These are phyloP conservation scores for Drosophila mimica DNA, from an alignment of 2,888 invertebrate genomes.

Conservation along the genomic window DNA sequence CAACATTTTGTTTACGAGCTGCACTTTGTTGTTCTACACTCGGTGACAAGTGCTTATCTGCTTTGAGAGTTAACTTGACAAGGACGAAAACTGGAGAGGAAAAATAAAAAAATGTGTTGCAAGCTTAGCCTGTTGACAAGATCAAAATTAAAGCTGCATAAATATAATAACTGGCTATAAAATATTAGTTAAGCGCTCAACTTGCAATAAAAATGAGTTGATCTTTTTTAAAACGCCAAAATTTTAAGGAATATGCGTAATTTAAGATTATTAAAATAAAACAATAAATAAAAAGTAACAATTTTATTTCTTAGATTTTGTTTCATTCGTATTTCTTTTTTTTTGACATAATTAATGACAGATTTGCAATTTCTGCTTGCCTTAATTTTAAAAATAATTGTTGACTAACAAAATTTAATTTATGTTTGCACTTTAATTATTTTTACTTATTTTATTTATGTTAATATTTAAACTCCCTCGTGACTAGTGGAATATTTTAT, in stretches of 20 bases:
- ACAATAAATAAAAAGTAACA: too few relatives aligned
- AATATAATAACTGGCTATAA: neutral
- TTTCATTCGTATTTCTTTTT: neutral
- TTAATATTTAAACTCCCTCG: neutral
- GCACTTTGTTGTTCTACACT: slow-evolving; percentile 69
- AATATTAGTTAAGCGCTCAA: rapidly evolving
- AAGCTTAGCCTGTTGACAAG: neutral
- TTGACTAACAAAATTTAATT: too few relatives aligned
- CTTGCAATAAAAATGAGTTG: neutral
- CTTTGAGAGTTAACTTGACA: slow-evolving; percentile 10
- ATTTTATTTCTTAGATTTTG: neutral
- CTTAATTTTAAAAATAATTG: too few relatives aligned
- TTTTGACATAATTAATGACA: neutral
- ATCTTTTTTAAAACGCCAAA: neutral
- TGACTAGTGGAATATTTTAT: neutral
- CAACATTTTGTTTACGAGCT: slow-evolving; percentile 75
- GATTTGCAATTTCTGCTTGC: neutral
- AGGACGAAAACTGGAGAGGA: neutral
- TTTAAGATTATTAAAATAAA: too few relatives aligned
- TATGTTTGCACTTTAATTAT: neutral
- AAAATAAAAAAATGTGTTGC: neutral
- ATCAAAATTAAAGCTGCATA: neutral
- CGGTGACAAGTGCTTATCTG: slow-evolving; percentile 5
- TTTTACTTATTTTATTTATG: neutral
- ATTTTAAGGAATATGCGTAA: too few relatives aligned